These are phyloP conservation scores for Isoperla grammatica DNA, from an alignment of 2,888 invertebrate genomes.

Conservation along the genomic window DNA sequence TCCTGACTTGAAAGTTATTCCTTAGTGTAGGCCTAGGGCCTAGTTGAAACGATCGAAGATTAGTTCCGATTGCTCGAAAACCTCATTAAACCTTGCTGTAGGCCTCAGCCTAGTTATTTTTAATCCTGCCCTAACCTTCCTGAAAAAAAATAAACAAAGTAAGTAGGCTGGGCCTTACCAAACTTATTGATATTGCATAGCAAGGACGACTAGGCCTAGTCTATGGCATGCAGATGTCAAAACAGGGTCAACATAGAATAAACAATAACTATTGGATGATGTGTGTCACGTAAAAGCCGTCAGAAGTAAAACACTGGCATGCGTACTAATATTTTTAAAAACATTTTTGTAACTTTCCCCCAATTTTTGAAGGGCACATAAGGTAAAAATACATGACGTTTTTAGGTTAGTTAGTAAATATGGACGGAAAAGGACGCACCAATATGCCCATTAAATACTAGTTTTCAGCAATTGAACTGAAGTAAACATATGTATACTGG, in stretches of 20 bases:
- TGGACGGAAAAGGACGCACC: neutral
- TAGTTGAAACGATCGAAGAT: too few relatives aligned
- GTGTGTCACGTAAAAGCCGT: too few relatives aligned
- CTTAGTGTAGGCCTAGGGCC: too few relatives aligned
- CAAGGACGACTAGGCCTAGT: neutral
- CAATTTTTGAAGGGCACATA: constrained; percentile 3
- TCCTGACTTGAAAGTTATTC: too few relatives aligned
- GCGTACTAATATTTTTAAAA: constrained; percentile 7
- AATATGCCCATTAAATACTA: neutral
- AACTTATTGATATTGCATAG: too few relatives aligned
- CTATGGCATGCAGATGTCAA: neutral
- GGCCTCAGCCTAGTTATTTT: too few relatives aligned
- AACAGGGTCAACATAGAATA: neutral
- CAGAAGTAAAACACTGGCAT: neutral
- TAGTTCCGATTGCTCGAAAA: too few relatives aligned
- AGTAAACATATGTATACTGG: neutral
- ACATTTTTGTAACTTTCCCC: constrained; percentile 11
- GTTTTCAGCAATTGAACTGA: neutral
- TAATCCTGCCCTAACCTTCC: too few relatives aligned
- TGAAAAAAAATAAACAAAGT: too few relatives aligned
- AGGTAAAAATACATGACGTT: neutral
- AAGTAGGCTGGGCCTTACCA: too few relatives aligned
- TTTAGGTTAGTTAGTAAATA: constrained; percentile 4
- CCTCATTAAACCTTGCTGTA: too few relatives aligned
- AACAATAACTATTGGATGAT: neutral